Evolutionary conservation across 2,113 vertebrate genomes (phyloP).

Genomic region (Pan paniscus): DNA sequence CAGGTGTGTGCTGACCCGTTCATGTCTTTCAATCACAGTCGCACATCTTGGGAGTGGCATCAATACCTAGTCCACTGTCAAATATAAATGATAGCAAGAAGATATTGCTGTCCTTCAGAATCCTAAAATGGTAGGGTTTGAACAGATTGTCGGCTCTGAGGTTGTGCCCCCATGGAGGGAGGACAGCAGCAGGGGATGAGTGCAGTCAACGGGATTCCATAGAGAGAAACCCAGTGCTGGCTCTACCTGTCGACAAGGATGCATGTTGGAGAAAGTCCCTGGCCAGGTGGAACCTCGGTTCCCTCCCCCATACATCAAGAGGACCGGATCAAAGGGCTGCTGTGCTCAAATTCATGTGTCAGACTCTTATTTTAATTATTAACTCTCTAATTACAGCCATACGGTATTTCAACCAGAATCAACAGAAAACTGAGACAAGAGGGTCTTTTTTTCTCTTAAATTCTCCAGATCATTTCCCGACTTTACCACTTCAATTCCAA

Average conservation of each 20-base stretch:
- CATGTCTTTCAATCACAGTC: neutral
- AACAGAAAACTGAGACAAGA: neutral
- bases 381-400: neutral
- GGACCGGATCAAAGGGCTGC: neutral
- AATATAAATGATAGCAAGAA: neutral
- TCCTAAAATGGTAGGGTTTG: neutral
- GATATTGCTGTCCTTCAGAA: neutral
- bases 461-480: constrained; percentile 38
- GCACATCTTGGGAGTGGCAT: neutral
- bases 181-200: neutral
- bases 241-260: neutral
- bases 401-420: neutral
- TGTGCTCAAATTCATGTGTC: neutral
- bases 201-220: neutral
- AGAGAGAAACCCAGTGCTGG: neutral
- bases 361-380: neutral
- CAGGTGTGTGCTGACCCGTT: neutral
- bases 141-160: neutral
- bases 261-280: neutral
- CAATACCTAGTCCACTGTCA: neutral
- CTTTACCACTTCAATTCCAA: neutral
- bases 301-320: neutral
- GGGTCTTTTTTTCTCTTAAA: neutral
- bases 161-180: neutral
- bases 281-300: neutral